Conservation (phyloP, 2,113 vertebrate species). For the Prinia subflava region DNA sequence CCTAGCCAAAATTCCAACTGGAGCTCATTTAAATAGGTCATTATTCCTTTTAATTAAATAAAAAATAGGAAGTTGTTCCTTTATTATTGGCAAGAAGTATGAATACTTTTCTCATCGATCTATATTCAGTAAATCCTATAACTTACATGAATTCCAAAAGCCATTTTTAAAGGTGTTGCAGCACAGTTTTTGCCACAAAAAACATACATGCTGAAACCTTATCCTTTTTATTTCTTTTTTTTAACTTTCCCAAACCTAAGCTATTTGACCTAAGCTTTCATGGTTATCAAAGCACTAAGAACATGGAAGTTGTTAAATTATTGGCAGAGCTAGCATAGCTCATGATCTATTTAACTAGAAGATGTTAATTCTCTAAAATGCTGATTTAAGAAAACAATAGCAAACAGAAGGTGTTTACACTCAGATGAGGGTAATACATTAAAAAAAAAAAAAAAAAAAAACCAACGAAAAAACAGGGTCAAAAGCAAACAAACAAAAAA, state of each 20-base stretch:
- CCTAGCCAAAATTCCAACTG: neutral
- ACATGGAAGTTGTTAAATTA: neutral
- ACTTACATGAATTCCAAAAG: neutral
- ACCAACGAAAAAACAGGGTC: neutral
- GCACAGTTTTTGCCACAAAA: neutral
- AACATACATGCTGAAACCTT: neutral
- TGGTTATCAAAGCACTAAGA: neutral
- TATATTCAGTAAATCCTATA: neutral
- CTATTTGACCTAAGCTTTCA: neutral
- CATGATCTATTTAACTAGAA: neutral
- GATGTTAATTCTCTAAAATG: slow-evolving; percentile 4
- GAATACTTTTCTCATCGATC: neutral
- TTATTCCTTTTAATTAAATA: neutral
- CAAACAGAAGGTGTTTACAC: slow-evolving; percentile 41
- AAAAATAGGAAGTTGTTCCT: neutral
- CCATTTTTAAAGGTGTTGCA: neutral
- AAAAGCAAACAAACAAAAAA: slow-evolving; percentile 28
- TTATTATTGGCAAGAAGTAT: neutral
- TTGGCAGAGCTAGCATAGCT: neutral
- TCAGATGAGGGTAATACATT: neutral
- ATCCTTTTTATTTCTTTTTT: too few species aligned
- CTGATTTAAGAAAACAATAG: neutral
- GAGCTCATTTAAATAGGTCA: neutral
- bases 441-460: neutral
- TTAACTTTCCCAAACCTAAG: neutral